These are phyloP conservation scores for Sitobion miscanthi DNA, from an alignment of 1,140 invertebrate species.

Conservation along the genomic window DNA sequence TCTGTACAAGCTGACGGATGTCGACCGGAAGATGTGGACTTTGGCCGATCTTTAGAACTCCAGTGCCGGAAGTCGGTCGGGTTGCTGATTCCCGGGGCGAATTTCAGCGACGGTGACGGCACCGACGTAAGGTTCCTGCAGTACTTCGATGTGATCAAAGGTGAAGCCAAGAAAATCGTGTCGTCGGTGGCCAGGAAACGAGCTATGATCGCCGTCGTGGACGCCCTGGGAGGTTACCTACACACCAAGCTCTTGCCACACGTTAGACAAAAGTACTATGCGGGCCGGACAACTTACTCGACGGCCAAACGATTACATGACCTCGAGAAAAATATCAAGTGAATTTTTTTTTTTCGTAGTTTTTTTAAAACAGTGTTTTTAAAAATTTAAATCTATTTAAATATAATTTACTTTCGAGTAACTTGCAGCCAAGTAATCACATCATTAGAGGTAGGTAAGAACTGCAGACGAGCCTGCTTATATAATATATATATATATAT, in stretches of 20 bases:
- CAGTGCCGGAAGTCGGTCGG: background rate
- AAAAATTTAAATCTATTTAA: background rate
- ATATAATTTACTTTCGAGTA: background rate
- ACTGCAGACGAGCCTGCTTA: background rate
- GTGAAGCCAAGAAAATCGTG: background rate
- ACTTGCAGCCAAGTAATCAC: background rate
- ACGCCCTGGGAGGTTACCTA: background rate
- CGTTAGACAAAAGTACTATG: background rate
- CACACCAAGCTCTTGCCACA: background rate
- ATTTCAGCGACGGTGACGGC: background rate
- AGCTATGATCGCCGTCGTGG: background rate
- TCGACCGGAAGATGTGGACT: background rate
- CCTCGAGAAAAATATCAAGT: conserved; percentile 1
- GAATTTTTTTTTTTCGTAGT: background rate
- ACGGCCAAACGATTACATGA: background rate
- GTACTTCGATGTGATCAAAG: background rate
- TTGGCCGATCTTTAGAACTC: background rate
- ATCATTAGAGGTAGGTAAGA: no score
- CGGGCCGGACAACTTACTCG: background rate
- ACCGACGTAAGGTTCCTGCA: background rate
- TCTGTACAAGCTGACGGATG: background rate
- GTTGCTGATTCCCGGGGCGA: background rate
- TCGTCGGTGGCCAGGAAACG: background rate
- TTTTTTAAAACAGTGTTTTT: background rate
- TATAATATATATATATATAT: no score